Evolutionary conservation across 2,797 vertebrate species (phyloP).

Genomic region (Enteromius trimaculatus): DNA sequence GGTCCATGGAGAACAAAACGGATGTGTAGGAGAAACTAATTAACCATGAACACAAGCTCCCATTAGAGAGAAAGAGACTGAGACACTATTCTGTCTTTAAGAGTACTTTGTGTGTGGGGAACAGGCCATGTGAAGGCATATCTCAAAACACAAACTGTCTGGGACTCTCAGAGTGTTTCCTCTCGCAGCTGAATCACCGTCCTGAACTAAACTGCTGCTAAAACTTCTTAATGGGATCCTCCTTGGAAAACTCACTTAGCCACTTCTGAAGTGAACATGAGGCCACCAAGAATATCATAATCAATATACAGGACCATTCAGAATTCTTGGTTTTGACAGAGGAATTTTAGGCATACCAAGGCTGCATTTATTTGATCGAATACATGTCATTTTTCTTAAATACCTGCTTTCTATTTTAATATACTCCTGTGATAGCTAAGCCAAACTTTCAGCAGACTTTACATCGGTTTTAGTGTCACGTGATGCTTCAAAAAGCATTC

Average conservation of each 20-base stretch:
- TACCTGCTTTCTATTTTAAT: not conserved
- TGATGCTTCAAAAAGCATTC: not conserved
- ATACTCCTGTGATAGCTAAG: too few relatives aligned
- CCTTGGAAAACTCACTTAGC: not conserved
- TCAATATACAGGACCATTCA: not conserved
- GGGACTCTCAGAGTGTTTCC: slow-evolving; percentile 27
- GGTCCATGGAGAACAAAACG: slow-evolving; percentile 76
- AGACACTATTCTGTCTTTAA: slow-evolving; percentile 46
- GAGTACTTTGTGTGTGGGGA: slow-evolving; percentile 35
- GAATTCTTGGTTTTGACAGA: not conserved
- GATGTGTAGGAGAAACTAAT: slow-evolving; percentile 81
- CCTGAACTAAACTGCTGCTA: slow-evolving; percentile 14
- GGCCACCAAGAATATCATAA: not conserved
- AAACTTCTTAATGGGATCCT: slow-evolving; percentile 20
- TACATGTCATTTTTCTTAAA: too few relatives aligned
- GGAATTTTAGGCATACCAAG: not conserved
- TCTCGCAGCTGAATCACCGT: slow-evolving; percentile 19
- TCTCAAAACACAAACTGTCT: slow-evolving; percentile 50
- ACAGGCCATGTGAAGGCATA: slow-evolving; percentile 10
- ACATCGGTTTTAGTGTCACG: not conserved
- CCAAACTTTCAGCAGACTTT: not conserved
- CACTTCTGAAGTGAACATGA: not conserved
- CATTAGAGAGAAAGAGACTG: slow-evolving; percentile 62
- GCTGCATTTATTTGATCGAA: not conserved
- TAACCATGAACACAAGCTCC: slow-evolving; percentile 80